A percentile compares a stretch with the other conserved stretches of the same genome.
Conservation (phyloP, 2,888 invertebrate genomes). For the Mallateleia sp. region DNA sequence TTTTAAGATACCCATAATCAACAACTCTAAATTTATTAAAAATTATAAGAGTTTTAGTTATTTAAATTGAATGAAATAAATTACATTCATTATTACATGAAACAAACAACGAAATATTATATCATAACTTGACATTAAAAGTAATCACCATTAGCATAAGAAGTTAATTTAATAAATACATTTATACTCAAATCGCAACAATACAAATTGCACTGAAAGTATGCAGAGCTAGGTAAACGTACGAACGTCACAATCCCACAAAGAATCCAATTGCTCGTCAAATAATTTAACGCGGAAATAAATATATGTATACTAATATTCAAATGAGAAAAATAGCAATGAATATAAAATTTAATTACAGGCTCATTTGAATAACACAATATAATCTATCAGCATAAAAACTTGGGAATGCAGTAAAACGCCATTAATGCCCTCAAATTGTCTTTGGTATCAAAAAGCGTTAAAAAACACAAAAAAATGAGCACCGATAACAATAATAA, state of each 20-base stretch:
- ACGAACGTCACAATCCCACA: not conserved
- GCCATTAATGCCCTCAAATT: conserved; percentile 35
- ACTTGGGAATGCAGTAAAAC: conserved; percentile 46
- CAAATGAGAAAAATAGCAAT: conserved; percentile 13
- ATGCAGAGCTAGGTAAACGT: conserved; percentile 26
- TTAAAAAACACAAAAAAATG: not conserved
- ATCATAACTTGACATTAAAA: conserved; percentile 7
- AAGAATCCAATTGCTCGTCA: conserved; percentile 13
- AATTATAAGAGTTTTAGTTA: conserved; percentile 17
- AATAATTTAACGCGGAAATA: conserved; percentile 8
- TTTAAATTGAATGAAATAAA: conserved; percentile 21
- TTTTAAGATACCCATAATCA: conserved; percentile 66
- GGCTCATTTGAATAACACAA: conserved; percentile 28
- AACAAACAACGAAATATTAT: conserved; percentile 36
- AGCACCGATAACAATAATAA: conserved; percentile 20
- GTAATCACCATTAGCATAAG: conserved; percentile 29
- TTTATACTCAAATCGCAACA: conserved; percentile 39
- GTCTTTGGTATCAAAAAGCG: conserved; percentile 34
- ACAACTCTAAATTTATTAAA: conserved; percentile 20
- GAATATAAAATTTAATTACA: conserved; percentile 27
- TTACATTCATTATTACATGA: conserved; percentile 49
- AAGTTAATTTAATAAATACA: conserved; percentile 26
- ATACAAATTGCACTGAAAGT: conserved; percentile 38
- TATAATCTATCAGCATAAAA: conserved; percentile 26
- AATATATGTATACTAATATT: conserved; percentile 3